Base-by-base conservation (phyloP, 2,888 invertebrate species). In the Drepanosiphum platanoidis region DNA sequence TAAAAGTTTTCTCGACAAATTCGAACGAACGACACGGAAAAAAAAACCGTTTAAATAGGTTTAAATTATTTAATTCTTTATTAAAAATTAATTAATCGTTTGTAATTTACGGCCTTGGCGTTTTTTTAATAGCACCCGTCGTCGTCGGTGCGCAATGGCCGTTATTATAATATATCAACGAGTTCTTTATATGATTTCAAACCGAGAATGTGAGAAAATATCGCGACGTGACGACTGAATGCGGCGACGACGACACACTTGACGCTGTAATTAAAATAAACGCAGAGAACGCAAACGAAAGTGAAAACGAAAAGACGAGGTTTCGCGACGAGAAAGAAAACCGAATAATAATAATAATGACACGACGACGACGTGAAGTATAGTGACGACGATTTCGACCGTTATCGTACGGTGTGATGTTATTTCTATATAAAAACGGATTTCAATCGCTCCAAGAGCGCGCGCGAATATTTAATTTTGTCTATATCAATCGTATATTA, bases 241-340 rank as follows among this genome's bases (percentile, higher is more conserved):
- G 30, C 18, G n/a, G n/a, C n/a, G n/a, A n/a, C n/a, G n/a, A n/a
- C n/a, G 11, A 77, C 61, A 77, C n/a, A 34, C n/a, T 9, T 18
- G 46, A 61, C 27, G 39, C 7, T 18, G 3, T 39, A 77, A 61
- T 77, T 77, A 61, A 77, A 64, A 64, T 39, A 39, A 77, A 36
- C 27, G 39, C 39, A 36, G 15, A 27, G 34, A 61, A 61, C 22
- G 3, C 1, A 39, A 77, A 77, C 39, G 61, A 77, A 77, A 77
- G 61, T 77, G 52, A 77, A 77, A 58, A 77, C 4, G 36, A 61
- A 39, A 64, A 27, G 36, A 77, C 27, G n/a, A 75, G 22, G 34
- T 58, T 22, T 30, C 39, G n/a, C n/a, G 36, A 61, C 30, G 77
- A 30, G 61, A 77, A 77, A 64, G 22, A 61, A 64, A 77, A 9